A percentile compares a stretch with the other conserved stretches of the same genome.
Conservation (phyloP, 2,888 invertebrate species). For the Formica aserva region DNA sequence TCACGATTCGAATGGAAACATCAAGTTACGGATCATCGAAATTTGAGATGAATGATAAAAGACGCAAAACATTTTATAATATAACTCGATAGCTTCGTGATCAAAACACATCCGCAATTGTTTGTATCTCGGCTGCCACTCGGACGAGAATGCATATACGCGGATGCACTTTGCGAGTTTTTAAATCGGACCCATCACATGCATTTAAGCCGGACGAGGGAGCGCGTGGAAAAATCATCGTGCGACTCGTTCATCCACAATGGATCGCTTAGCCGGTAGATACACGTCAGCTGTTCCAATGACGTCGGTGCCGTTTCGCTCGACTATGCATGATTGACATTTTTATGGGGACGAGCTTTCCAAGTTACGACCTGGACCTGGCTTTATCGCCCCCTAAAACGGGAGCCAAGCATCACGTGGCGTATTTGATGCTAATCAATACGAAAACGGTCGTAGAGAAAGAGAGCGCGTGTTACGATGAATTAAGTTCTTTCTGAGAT, state of each 20-base stretch:
- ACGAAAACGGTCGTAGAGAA: conserved; percentile 35
- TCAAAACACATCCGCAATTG: background rate
- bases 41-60: background rate
- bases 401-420: conserved; percentile 56
- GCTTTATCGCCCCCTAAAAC: conserved; percentile 59
- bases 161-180: conserved; percentile 25
- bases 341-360: conserved; percentile 81
- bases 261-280: conserved; percentile 80
- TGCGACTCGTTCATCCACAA: conserved; percentile 75
- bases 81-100: background rate
- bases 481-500: background rate
- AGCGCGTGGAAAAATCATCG: conserved; percentile 67
- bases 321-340: conserved; percentile 81
- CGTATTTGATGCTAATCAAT: conserved; percentile 71
- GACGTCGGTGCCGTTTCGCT: conserved; percentile 68
- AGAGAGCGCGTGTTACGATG: conserved; percentile 6
- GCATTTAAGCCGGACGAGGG: conserved; percentile 42
- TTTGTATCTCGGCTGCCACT: conserved; percentile 7
- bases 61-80: background rate
- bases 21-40: background rate
- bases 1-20: background rate
- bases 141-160: conserved; percentile 13
- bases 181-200: conserved; percentile 40
- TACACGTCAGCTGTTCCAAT: conserved; percentile 82
- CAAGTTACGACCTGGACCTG: conserved; percentile 76